Evolutionary conservation across 1,140 invertebrate species (phyloP), one percentile per base, ranked within the genome.

Genomic region (Euschistus heros): DNA sequence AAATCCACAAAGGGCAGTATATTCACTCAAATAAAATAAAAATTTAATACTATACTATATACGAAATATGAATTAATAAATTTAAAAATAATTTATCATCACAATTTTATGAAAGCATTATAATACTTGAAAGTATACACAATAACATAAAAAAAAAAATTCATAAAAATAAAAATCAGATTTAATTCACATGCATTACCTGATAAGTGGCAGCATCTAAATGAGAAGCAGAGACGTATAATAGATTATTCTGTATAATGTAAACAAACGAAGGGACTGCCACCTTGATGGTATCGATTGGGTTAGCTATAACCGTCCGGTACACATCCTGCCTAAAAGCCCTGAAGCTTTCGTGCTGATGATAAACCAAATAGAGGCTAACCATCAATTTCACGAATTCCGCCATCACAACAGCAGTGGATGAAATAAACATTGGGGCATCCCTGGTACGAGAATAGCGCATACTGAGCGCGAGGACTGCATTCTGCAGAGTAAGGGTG

Each of bases 161-260:
- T 30, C 3, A 62, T 68, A 8, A 63, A 67, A n/a, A 50, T 60
- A 62, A 18, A 4, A 18, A 52, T 52, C 6, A 30, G 30, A n/a
- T 5, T 8, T 30, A 30, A 30, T 46, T 30, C 30, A 37, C 7
- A 80, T 99, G 99, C 5, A 24, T 17, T 80, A 95, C 94, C 83
- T 99, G 97, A 81, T 94, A 94, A 18, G 95, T 98, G 7, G 95
- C 96, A 66, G 96, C 95, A 82, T 99, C 96, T 67, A 99, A 81
- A 82, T 99, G 95, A 20, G 94, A 94, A 33, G 95, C 89, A 10
- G 96, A 97, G 33, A 98, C 81, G 77, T 98, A 99, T 0, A 99
- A 78, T 57, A 99, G 80, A 81, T 98, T 98, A 75, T 99, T 99
- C 77, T 99, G 97, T 68, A 99, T 77, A 47, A 95, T 86, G 73